Conservation (phyloP, 2,113 vertebrate genomes). For the Nettapus auritus region DNA sequence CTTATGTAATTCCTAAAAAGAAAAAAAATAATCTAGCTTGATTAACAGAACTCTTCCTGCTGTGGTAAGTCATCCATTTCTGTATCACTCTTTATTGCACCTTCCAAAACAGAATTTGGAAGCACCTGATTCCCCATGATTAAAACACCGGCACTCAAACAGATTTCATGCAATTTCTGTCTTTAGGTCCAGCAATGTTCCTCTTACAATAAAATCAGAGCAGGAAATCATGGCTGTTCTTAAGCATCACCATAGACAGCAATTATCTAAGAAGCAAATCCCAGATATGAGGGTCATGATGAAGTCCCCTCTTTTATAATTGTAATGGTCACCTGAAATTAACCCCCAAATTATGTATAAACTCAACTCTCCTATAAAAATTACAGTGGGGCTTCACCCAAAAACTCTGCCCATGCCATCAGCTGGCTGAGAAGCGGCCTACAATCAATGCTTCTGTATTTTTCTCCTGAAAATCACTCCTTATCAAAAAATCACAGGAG, state of each 20-base stretch:
- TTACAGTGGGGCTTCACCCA: background rate
- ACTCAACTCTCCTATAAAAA: background rate
- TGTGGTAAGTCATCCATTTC: background rate
- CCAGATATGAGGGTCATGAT: background rate
- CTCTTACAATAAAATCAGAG: background rate
- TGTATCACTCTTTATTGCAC: background rate
- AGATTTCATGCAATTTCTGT: background rate
- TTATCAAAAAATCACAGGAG: background rate
- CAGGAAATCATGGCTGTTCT: background rate
- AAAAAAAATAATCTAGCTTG: background rate
- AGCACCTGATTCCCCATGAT: rapidly evolving
- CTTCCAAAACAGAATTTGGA: background rate
- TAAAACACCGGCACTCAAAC: background rate
- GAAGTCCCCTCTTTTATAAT: background rate
- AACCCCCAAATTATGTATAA: background rate
- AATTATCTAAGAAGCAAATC: background rate
- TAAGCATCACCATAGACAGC: background rate
- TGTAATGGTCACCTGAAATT: background rate
- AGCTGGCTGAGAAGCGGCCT: background rate
- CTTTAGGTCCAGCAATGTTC: background rate
- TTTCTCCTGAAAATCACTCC: background rate
- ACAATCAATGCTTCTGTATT: background rate
- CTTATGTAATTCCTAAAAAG: background rate
- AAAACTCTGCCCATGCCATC: background rate
- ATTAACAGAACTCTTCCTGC: background rate